Base-by-base conservation (phyloP, 2,113 vertebrate species). In the Hepsetus odoe region DNA sequence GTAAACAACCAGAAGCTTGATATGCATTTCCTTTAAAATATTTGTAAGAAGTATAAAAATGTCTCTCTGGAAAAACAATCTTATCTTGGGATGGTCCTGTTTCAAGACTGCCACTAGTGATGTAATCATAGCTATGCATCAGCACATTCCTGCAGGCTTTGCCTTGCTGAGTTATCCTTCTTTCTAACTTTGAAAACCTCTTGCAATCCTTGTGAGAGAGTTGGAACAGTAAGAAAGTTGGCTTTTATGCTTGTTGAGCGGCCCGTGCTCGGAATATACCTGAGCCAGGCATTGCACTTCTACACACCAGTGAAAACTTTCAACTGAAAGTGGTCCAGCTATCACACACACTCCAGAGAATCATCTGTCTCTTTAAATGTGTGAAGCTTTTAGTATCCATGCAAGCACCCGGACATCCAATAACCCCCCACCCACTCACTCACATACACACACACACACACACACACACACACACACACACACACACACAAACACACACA, bases 281-380 rank as follows among this genome's bases (percentile, higher is more conserved):
- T 72, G 13, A 83, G 64, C 35, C 56, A 44, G 12, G 46, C 12
- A 77, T 30, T 9, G 22, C 16, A 32, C 20, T 44, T 68, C 42
- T 28, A 62, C 18, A 80, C 76, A 77, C 72, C 44, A 78, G 75
- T 30, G 76, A 68, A 83, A 61, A 76, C 74, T 79, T 79, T 72
- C 67, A 72, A 38, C 55, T 55, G 26, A 62, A 53, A 64, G 53
- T 53, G 58, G 42, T 5, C 28, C 33, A 51, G 68, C 38, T 20
- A 56, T 64, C 62, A 70, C 32, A 72, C 24, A 59, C 46, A 59
- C 71, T 82, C 26, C 14, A 42, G 66, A 78, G 69, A 80, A 74
- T 80, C 74, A 76, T 77, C 69, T 53, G 26, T 82, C 77, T 80
- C 61, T 76, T 81, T 82, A 72, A 84, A 79, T 69, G 44, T 77